These are phyloP conservation scores for Bovichtus variegatus DNA, from an alignment of 2,797 vertebrate species.

Conservation along the genomic window DNA sequence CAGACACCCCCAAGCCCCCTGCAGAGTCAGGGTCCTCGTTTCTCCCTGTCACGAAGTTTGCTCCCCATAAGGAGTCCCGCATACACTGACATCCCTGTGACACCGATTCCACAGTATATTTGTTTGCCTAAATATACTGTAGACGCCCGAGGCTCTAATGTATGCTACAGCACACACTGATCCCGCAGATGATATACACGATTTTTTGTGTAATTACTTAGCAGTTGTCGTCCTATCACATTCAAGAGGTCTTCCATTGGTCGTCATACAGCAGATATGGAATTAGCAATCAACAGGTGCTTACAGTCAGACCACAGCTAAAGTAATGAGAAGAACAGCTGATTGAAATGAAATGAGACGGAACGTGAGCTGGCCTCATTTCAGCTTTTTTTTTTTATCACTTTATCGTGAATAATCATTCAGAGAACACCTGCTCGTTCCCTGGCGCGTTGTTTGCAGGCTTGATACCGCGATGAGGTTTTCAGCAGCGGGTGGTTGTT, in stretches of 20 bases:
- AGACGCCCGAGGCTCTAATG: background rate
- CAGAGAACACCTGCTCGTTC: background rate
- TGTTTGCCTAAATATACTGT: background rate
- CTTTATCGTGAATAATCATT: background rate
- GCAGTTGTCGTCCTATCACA: background rate
- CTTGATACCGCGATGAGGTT: background rate
- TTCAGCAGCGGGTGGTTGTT: conserved; percentile 3
- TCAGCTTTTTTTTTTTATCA: background rate
- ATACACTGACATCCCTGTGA: conserved; percentile 48
- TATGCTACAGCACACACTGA: background rate
- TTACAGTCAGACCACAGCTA: background rate
- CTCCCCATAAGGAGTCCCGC: conserved; percentile 20
- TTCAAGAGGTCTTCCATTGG: background rate
- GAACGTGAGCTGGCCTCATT: background rate
- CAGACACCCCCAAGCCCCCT: conserved; percentile 1
- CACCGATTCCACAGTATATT: background rate
- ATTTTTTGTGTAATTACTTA: background rate
- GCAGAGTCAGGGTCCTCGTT: conserved; percentile 11
- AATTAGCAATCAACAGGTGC: background rate
- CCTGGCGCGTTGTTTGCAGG: background rate
- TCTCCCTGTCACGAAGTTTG: background rate
- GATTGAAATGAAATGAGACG: background rate
- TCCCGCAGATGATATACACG: background rate
- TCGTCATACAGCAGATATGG: background rate
- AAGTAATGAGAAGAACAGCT: background rate